Percentiles rank a stretch among this genome's conserved stretches.
Conservation (phyloP, 2,888 invertebrate species). For the Andrena trimmerana region DNA sequence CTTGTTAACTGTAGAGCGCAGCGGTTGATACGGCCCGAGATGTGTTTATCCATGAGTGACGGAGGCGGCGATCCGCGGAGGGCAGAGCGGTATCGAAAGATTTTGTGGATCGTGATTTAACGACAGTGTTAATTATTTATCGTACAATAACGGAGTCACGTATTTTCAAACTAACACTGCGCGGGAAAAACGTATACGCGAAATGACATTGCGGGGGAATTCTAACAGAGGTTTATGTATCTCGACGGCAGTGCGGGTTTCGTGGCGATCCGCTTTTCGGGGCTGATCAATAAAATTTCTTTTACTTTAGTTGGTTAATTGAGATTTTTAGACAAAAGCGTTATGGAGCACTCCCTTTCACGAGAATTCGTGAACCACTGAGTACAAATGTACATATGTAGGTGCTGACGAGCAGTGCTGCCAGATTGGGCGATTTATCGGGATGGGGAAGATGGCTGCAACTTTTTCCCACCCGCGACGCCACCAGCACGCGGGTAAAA, state of each 20-base stretch:
- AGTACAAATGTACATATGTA: neutral
- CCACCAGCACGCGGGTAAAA: no score
- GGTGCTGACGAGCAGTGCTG: no score
- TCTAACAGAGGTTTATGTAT: neutral
- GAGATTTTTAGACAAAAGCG: neutral
- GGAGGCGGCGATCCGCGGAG: no score
- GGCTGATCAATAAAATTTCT: neutral
- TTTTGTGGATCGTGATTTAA: neutral
- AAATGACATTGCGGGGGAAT: neutral
- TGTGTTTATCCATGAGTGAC: neutral
- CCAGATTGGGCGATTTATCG: no score
- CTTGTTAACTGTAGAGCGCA: neutral
- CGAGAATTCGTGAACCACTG: constrained; percentile 20
- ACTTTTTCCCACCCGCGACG: no score
- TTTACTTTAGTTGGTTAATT: neutral
- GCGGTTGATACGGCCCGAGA: neutral
- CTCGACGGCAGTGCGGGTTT: neutral
- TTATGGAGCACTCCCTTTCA: neutral
- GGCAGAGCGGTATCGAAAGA: neutral
- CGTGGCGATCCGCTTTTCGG: neutral
- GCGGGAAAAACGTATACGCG: constrained; percentile 34
- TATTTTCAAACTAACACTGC: constrained; percentile 41
- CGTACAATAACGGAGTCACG: neutral
- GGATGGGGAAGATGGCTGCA: no score
- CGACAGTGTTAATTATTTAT: neutral